Conservation (phyloP, 2,113 vertebrate species). For the Myanophis thanlyinensis region DNA sequence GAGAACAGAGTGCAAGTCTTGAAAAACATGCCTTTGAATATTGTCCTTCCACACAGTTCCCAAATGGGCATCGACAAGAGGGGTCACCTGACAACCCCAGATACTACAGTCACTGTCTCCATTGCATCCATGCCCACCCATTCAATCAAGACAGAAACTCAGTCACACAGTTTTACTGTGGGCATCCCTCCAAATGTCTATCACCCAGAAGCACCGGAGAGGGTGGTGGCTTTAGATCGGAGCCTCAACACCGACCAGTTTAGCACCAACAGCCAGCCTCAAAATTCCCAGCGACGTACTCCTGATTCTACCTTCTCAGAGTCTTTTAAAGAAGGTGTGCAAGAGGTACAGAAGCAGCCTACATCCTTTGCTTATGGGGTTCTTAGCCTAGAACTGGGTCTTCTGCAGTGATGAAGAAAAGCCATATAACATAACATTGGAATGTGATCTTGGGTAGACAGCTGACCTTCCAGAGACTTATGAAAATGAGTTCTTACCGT, state of each 20-base stretch:
- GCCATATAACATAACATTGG: not conserved
- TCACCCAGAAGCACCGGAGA: slow-evolving; percentile 77
- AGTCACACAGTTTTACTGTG: slow-evolving; percentile 82
- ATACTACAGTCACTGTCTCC: slow-evolving; percentile 93
- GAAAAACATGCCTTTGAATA: slow-evolving; percentile 90
- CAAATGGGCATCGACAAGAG: slow-evolving; percentile 87
- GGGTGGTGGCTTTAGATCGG: slow-evolving; percentile 82
- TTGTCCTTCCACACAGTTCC: slow-evolving; percentile 80
- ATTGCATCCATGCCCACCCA: slow-evolving; percentile 88
- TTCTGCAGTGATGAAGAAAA: not conserved
- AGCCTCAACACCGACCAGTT: slow-evolving; percentile 85
- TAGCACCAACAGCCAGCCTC: slow-evolving; percentile 74
- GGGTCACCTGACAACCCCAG: slow-evolving; percentile 84
- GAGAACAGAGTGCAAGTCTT: slow-evolving; percentile 91
- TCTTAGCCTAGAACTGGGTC: not conserved
- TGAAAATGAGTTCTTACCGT: not conserved
- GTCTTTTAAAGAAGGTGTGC: slow-evolving; percentile 89
- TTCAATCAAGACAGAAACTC: slow-evolving; percentile 89
- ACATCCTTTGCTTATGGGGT: not conserved
- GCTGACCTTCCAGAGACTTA: not conserved
- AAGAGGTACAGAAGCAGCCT: slow-evolving; percentile 78
- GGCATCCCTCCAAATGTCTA: slow-evolving; percentile 77
- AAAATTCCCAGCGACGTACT: slow-evolving; percentile 84
- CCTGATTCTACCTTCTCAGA: slow-evolving; percentile 96
- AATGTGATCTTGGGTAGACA: not conserved